These are phyloP conservation scores for Crenuchus spilurus DNA, from an alignment of 2,797 vertebrate genomes.

Conservation along the genomic window DNA sequence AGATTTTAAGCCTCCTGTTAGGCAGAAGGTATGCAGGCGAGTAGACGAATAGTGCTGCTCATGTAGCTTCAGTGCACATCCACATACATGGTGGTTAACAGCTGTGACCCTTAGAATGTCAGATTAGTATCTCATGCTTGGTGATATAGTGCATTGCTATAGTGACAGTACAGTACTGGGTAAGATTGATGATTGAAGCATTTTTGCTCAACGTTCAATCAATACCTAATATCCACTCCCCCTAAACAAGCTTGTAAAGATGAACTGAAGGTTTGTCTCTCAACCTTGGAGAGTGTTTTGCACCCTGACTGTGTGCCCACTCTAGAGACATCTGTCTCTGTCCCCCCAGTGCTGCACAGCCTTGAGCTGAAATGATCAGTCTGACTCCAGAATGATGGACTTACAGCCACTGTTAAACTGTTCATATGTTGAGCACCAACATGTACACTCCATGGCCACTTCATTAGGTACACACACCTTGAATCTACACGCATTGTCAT, in stretches of 20 bases:
- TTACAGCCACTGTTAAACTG: background rate
- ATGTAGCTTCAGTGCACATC: no score
- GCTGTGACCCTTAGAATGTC: no score
- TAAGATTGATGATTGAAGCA: background rate
- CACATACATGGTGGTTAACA: no score
- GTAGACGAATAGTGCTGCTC: no score
- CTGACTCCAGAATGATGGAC: background rate
- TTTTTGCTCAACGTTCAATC: background rate
- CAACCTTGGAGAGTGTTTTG: background rate
- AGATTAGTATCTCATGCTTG: background rate
- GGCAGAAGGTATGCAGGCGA: no score
- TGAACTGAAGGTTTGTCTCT: conserved; percentile 6
- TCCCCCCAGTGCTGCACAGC: background rate
- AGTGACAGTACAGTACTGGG: background rate
- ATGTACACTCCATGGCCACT: no score
- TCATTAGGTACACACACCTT: no score
- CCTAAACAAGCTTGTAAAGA: background rate
- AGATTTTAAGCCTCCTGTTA: no score
- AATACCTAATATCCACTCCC: conserved; percentile 8
- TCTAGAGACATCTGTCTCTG: background rate
- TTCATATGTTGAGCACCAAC: background rate
- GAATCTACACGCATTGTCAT: no score
- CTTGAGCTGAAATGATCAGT: background rate
- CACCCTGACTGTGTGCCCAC: background rate
- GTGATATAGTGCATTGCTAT: no score